Evolutionary conservation across 53 echinoderm and acorn worm genomes (phyloP).

Genomic region (Mesocentrotus franciscanus): DNA sequence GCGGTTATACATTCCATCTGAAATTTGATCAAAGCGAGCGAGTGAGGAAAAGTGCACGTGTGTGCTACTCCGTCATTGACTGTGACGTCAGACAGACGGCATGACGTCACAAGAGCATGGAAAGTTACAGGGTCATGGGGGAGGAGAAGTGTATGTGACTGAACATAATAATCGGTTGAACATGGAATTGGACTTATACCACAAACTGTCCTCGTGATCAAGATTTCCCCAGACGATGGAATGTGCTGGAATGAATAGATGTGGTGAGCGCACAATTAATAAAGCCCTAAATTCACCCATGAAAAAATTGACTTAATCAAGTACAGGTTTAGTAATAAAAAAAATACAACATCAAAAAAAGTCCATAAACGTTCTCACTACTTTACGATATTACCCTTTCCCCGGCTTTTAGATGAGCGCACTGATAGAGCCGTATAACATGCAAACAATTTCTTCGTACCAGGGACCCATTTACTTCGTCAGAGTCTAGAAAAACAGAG

Average conservation of each 20-base stretch:
- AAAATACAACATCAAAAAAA: too few relatives aligned
- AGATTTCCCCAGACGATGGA: not conserved
- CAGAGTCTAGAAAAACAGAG: too few relatives aligned
- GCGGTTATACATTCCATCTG: not conserved
- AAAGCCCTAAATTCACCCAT: not conserved
- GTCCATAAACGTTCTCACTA: too few relatives aligned
- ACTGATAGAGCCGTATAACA: too few relatives aligned
- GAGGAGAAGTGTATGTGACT: not conserved
- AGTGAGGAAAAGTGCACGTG: conserved; percentile 1
- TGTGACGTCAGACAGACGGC: conserved; percentile 20
- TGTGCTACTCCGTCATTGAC: not conserved
- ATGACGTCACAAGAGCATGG: conserved; percentile 24
- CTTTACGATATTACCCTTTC: too few relatives aligned
- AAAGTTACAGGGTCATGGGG: conserved; percentile 15
- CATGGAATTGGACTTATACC: not conserved
- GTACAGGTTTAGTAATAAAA: too few relatives aligned
- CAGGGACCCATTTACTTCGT: too few relatives aligned
- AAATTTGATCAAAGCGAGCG: conserved; percentile 18
- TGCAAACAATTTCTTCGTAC: too few relatives aligned
- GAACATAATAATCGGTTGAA: not conserved
- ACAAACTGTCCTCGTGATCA: not conserved
- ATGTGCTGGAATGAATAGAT: not conserved
- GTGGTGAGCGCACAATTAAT: not conserved
- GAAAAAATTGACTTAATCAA: too few relatives aligned
- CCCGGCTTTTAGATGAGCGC: too few relatives aligned